phyloP scores from a whole-genome alignment of 2,113 vertebrate genomes.

The Struthio camelus region DNA sequence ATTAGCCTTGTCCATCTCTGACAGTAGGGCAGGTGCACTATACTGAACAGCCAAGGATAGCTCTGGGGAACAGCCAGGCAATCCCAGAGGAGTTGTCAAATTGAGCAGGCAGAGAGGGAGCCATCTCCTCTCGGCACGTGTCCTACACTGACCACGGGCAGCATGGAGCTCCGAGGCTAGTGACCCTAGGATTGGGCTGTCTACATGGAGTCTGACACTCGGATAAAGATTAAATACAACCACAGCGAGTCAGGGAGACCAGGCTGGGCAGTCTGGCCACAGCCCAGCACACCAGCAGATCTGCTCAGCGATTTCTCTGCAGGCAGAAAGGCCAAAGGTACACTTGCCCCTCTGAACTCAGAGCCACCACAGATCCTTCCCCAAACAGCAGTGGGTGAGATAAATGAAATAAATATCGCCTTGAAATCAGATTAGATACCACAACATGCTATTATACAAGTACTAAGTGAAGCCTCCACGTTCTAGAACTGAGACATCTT shows the following conservation, averaged over 20 bases:
- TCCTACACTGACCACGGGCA: not conserved
- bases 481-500: not conserved
- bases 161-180: not conserved
- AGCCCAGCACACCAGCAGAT: not conserved
- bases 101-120: not conserved
- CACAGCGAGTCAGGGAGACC: accelerated
- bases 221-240: not conserved
- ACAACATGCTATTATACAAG: not conserved
- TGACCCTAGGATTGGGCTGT: accelerated
- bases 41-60: not conserved
- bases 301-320: not conserved
- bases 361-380: not conserved
- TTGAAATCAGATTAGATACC: not conserved
- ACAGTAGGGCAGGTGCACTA: not conserved
- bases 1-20: not conserved
- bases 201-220: not conserved
- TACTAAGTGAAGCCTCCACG: not conserved
- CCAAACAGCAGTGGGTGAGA: not conserved
- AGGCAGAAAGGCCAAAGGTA: not conserved
- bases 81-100: not conserved
- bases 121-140: not conserved
- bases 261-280: not conserved
- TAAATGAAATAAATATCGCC: constrained; percentile 26
- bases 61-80: not conserved
- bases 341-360: not conserved